Conservation (phyloP, 2,888 invertebrate genomes). For the Drosophila fungiperda region DNA sequence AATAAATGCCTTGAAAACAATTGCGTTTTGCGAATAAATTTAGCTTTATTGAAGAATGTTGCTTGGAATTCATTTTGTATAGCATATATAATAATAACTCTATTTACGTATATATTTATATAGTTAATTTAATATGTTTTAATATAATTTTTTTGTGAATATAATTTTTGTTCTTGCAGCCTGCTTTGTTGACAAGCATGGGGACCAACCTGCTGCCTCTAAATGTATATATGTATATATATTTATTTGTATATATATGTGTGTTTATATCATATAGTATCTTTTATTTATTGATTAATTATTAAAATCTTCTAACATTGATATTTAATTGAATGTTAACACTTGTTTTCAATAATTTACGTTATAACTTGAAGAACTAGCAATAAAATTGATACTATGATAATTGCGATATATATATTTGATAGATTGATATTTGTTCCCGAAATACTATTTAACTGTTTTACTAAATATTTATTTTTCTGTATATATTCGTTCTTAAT, state of each 20-base stretch:
- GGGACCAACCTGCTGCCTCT: slow-evolving; percentile 55
- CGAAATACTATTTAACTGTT: slow-evolving; percentile 21
- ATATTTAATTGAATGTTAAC: slow-evolving; percentile 48
- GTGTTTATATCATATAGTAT: background rate
- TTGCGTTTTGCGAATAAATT: slow-evolving; percentile 20
- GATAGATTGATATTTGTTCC: slow-evolving; percentile 11
- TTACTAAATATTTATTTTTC: background rate
- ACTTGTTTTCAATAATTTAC: slow-evolving; percentile 11
- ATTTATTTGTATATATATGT: background rate
- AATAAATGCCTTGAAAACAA: background rate
- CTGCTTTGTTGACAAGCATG: slow-evolving; percentile 19
- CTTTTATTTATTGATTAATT: slow-evolving; percentile 14
- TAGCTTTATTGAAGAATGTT: slow-evolving; percentile 57
- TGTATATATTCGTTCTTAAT: slow-evolving; percentile 10
- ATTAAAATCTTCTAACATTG: slow-evolving; percentile 33
- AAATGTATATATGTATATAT: slow-evolving; percentile 13
- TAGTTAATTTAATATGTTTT: slow-evolving; percentile 4
- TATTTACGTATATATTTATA: slow-evolving; percentile 8
- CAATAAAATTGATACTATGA: slow-evolving; percentile 20
- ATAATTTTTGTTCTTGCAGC: slow-evolving; percentile 37
- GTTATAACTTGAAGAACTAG: slow-evolving; percentile 16
- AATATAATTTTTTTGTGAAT: slow-evolving; percentile 12
- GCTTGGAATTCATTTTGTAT: slow-evolving; percentile 9
- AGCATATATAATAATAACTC: slow-evolving; percentile 3
- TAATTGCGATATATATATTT: slow-evolving; percentile 19